Conservation (phyloP, 2,888 invertebrate genomes). For the Phalera bucephala region DNA sequence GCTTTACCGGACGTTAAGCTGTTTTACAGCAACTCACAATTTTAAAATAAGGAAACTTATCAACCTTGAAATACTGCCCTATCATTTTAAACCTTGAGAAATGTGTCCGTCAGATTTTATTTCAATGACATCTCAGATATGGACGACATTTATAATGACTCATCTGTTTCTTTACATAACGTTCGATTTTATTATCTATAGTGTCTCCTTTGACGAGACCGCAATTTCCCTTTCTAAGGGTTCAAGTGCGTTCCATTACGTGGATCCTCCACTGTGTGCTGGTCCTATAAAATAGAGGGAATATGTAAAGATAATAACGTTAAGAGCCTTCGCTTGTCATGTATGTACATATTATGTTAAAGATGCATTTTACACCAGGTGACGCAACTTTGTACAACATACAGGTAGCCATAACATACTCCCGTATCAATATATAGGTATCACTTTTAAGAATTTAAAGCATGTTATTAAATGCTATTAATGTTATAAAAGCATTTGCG, state of each 20-base stretch:
- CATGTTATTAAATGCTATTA: too few species aligned
- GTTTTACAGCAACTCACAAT: too few species aligned
- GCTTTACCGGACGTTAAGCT: too few species aligned
- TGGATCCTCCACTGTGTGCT: slow-evolving; percentile 30
- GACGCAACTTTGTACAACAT: too few species aligned
- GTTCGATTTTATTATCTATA: slow-evolving; percentile 25
- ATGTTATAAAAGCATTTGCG: too few species aligned
- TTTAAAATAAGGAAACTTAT: too few species aligned
- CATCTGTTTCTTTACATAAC: slow-evolving; percentile 3
- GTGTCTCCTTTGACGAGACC: slow-evolving; percentile 35
- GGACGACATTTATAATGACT: slow-evolving; percentile 1
- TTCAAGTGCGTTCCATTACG: slow-evolving; percentile 48
- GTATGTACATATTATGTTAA: slow-evolving; percentile 21
- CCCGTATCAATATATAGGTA: too few species aligned
- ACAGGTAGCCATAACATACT: too few species aligned
- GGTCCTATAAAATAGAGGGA: slow-evolving; percentile 36
- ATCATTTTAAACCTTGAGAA: too few species aligned
- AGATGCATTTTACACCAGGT: slow-evolving; percentile 17
- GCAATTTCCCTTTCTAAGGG: slow-evolving; percentile 45
- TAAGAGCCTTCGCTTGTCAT: slow-evolving; percentile 28
- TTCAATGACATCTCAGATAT: background rate
- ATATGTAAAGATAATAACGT: slow-evolving; percentile 49
- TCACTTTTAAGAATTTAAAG: too few species aligned
- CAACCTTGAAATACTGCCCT: too few species aligned
- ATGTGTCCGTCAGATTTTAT: background rate